These are phyloP conservation scores for Cyprinodon brontotheroides DNA, from an alignment of 2,113 vertebrate genomes.

Conservation along the genomic window DNA sequence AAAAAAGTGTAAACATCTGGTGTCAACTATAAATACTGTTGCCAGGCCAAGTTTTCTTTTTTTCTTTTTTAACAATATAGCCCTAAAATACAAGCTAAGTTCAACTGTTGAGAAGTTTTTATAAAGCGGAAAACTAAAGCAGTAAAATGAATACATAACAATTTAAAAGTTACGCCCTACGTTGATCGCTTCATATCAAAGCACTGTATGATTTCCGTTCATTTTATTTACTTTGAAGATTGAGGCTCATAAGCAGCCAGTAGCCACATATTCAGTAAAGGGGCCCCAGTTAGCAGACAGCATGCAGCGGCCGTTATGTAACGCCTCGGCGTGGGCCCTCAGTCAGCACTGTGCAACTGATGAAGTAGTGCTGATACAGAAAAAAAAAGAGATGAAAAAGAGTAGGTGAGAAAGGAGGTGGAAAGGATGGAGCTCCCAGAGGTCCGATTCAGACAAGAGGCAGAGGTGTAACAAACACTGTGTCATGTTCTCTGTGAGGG, in stretches of 20 bases:
- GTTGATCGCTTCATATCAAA: conserved; percentile 13
- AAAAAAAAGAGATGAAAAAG: neutral
- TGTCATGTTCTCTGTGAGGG: conserved; percentile 16
- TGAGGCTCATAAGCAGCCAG: conserved; percentile 36
- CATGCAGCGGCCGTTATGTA: conserved; percentile 41
- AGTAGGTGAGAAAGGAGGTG: conserved; percentile 2
- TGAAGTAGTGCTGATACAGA: conserved; percentile 37
- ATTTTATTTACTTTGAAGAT: conserved; percentile 18
- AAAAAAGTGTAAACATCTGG: neutral
- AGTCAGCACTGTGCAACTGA: conserved; percentile 33
- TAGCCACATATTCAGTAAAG: conserved; percentile 27
- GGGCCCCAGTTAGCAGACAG: conserved; percentile 28
- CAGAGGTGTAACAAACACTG: conserved; percentile 25
- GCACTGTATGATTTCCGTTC: conserved; percentile 9
- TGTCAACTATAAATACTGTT: neutral
- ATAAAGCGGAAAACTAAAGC: neutral
- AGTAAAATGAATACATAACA: neutral
- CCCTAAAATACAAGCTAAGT: neutral
- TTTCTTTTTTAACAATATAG: conserved; percentile 4
- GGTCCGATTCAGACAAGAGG: conserved; percentile 21
- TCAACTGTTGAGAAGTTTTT: neutral
- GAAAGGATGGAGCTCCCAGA: conserved; percentile 33
- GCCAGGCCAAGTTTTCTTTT: neutral
- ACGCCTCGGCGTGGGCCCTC: conserved; percentile 31
- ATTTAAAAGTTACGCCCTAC: neutral